Conservation (phyloP, 2,113 vertebrate species). For the Melozone crissalis region DNA sequence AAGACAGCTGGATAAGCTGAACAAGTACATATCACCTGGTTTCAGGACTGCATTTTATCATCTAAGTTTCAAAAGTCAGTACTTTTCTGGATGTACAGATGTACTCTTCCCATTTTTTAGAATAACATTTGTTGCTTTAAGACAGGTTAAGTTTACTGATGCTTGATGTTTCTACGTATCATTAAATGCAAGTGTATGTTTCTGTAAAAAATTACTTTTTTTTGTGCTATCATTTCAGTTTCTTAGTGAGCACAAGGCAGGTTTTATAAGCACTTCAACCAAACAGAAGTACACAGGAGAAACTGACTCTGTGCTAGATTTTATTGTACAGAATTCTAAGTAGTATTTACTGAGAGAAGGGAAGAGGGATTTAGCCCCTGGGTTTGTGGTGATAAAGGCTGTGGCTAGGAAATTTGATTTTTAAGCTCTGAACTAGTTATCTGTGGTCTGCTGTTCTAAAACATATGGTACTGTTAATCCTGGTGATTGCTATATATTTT, state of each 20-base stretch:
- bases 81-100: neutral
- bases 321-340: neutral
- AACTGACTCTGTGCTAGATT: neutral
- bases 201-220: neutral
- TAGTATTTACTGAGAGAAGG: neutral
- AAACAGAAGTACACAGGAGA: neutral
- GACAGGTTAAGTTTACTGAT: neutral
- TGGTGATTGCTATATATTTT: slow-evolving; percentile 35
- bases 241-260: neutral
- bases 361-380: neutral
- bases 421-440: slow-evolving; percentile 55
- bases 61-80: neutral
- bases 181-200: neutral
- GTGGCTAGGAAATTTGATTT: slow-evolving; percentile 47
- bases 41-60: neutral
- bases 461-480: slow-evolving; percentile 54
- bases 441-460: slow-evolving; percentile 12
- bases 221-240: neutral
- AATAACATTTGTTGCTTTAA: neutral
- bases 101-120: neutral
- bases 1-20: neutral
- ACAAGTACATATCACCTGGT: neutral
- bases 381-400: slow-evolving; percentile 12
- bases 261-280: neutral
- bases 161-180: neutral